Evolutionary conservation across 2,797 vertebrate genomes (phyloP), one percentile per base, ranked within the genome.

Genomic region (Aselliscus stoliczkanus): DNA sequence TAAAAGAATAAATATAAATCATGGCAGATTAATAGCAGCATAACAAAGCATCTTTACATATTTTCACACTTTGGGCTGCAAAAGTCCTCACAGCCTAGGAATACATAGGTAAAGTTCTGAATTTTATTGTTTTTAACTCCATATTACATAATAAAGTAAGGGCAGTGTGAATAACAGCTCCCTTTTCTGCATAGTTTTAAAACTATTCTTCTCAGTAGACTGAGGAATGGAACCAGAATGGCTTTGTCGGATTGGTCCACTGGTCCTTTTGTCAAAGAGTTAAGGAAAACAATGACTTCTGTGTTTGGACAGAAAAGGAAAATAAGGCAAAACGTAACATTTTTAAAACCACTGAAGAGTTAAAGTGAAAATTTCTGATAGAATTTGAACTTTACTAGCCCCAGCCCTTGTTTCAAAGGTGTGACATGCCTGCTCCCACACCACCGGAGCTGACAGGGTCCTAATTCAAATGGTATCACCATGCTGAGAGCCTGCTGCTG

Each of bases 1-100:
- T 98, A 97, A 97, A 95, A 92, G 98, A 98, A 98, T 97, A 98
- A 98, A 98, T 98, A 98, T 25, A 98, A 98, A 91, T 97, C 97
- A 97, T 90, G 95, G 96, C 87, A 97, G 98, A 97, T 93, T 94
- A 97, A 98, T 96, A 98, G 98, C 98, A 98, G 98, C 95, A 83
- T 97, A 98, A 97, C 93, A 97, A 97, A 97, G 97, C 96, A 95
- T 73, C 96, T 98, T 94, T 86, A 97, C 89, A 97, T 84, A 92
- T 95, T 94, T 93, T 97, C 95, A 95, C 62, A 97, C 97, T 97
- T 97, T 77, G 95, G 97, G 95, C 96, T 90, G 95, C 85, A 54
- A 77, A 97, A 95, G 82, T 79, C 94, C 77, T 95, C 96, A 93
- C 88, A 96, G 95, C 97, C 96, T 92, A 96, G 94, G 95, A 87